Evolutionary conservation across 2,113 vertebrate genomes (phyloP), one percentile per base, ranked within the genome.

Genomic region (Ameiurus melas): DNA sequence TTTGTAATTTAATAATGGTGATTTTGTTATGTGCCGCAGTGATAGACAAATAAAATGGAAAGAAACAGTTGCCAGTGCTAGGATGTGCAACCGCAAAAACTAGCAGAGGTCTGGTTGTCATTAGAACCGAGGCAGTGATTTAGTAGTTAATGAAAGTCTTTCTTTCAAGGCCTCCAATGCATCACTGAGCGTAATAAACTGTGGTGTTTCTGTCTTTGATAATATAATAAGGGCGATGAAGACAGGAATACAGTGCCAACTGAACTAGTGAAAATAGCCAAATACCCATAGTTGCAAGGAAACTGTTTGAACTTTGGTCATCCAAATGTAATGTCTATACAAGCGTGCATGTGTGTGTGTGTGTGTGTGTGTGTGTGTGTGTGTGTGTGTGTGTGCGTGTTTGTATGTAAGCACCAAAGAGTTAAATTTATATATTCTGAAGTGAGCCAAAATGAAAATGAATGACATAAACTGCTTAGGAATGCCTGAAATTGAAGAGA

Each of bases 401-500:
- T 33, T 68, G 66, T 58, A 25, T n/a, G 82, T 7, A 83, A 89
- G 58, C 58, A 47, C 82, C 73, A 82, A 75, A 90, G 25, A 66
- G 71, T 87, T 70, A 82, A 77, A 84, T 57, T 73, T 89, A 83
- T 78, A 84, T 86, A 84, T 88, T 84, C 86, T 83, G 60, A 89
- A 90, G 78, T 81, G 71, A 84, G 39, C 66, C 58, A 78, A 88
- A 84, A 86, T 80, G 64, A 88, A 77, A 33, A 87, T 86, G 77
- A 30, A 91, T 95, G 93, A 94, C 94, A 94, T 95, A 91, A 94
- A 89, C 92, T 90, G 25, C 88, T 90, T 83, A 91, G 93, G 93
- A 95, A 95, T 95, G 93, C 90, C 91, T 58, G n/a, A 81, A 85
- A 92, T 91, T 91, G 91, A 92, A 93, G 93, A 88, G 73, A 91